A percentile compares a stretch with the other conserved stretches of the same genome.
phyloP scores from a whole-genome alignment of 2,888 invertebrate genomes.

The Blera fallax region DNA sequence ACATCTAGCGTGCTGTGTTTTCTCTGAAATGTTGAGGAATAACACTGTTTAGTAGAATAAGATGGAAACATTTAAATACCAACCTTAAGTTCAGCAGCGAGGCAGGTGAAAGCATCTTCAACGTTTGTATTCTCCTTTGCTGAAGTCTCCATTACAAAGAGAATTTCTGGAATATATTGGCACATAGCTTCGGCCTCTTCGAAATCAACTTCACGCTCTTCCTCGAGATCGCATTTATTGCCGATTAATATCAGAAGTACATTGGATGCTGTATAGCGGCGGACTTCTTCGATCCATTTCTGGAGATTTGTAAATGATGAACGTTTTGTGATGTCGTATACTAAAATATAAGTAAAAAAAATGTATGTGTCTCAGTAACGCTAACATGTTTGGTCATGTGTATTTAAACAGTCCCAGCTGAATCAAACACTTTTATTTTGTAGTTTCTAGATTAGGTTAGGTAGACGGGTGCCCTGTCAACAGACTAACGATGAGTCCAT shows the following conservation, averaged over 20 bases:
- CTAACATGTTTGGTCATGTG: too few species aligned
- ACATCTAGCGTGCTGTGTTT: slow-evolving; percentile 87
- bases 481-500: too few species aligned
- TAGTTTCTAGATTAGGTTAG: too few species aligned
- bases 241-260: slow-evolving; percentile 95
- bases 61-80: slow-evolving; percentile 1
- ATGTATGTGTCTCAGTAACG: too few species aligned
- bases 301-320: slow-evolving; percentile 95
- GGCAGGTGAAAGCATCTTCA: slow-evolving; percentile 92
- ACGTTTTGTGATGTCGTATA: slow-evolving; percentile 97
- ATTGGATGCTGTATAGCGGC: slow-evolving; percentile 95
- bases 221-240: slow-evolving; percentile 93
- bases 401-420: too few species aligned
- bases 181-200: slow-evolving; percentile 94
- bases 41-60: neutral
- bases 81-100: slow-evolving; percentile 94
- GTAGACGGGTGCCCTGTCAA: too few species aligned
- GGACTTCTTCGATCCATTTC: slow-evolving; percentile 98
- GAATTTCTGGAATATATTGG: slow-evolving; percentile 92
- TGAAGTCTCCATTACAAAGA: slow-evolving; percentile 93
- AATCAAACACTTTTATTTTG: too few species aligned
- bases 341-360: slow-evolving; percentile 82
- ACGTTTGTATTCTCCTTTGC: slow-evolving; percentile 96
- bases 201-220: slow-evolving; percentile 91
- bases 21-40: slow-evolving; percentile 83